A percentile compares a stretch with the other conserved stretches of the same genome.
These are phyloP conservation scores for Unio pictorum DNA, from an alignment of 2,888 invertebrate genomes.

Conservation along the genomic window DNA sequence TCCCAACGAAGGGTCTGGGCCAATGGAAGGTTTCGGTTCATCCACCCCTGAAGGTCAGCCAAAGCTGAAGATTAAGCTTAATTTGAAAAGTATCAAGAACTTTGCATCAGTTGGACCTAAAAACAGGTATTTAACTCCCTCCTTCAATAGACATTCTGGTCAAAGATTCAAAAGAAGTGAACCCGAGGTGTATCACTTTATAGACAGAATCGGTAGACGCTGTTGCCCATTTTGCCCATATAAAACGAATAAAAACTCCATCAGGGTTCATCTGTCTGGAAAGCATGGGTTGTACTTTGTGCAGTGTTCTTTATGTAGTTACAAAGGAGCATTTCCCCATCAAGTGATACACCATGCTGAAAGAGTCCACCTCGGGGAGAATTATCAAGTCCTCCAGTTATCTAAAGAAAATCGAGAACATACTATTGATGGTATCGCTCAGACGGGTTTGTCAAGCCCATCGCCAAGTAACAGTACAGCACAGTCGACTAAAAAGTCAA, in stretches of 20 bases:
- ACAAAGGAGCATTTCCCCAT: slow-evolving; percentile 35
- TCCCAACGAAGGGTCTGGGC: too few relatives aligned
- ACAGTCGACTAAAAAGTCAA: too few relatives aligned
- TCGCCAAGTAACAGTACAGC: too few relatives aligned
- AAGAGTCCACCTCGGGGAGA: slow-evolving; percentile 28
- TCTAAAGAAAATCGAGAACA: slow-evolving; percentile 29
- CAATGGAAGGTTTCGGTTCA: too few relatives aligned
- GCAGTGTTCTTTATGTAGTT: slow-evolving; percentile 33
- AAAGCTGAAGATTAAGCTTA: slow-evolving; percentile 32
- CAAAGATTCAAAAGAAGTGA: background rate
- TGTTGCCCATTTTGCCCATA: slow-evolving; percentile 38
- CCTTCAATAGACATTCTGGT: background rate
- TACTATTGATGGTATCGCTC: slow-evolving; percentile 8
- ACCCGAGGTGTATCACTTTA: slow-evolving; percentile 32
- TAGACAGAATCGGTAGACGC: slow-evolving; percentile 25
- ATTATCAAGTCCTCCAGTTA: slow-evolving; percentile 31
- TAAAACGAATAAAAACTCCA: slow-evolving; percentile 34
- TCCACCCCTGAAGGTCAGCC: too few relatives aligned
- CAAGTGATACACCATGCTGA: slow-evolving; percentile 32
- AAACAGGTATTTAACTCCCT: slow-evolving; percentile 16
- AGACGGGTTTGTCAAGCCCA: too few relatives aligned
- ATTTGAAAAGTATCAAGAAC: slow-evolving; percentile 15
- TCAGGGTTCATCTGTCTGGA: slow-evolving; percentile 34
- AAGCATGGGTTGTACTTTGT: slow-evolving; percentile 36
- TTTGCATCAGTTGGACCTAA: slow-evolving; percentile 4